These are phyloP conservation scores for Lutraria rhynchaena DNA, from an alignment of 1,140 invertebrate genomes.

Conservation along the genomic window DNA sequence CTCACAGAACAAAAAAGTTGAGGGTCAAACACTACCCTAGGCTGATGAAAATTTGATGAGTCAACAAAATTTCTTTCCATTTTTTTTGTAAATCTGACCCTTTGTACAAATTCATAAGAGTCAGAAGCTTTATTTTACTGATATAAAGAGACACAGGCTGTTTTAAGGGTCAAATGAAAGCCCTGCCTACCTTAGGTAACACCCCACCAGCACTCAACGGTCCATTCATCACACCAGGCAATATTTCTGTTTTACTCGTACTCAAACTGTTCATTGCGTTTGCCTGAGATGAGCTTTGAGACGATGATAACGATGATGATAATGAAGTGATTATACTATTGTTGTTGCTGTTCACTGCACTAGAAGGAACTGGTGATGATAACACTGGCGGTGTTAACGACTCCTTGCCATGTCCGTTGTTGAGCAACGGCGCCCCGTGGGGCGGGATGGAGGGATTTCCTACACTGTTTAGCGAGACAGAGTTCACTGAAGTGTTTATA, in stretches of 20 bases:
- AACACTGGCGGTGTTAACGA: conserved; percentile 73
- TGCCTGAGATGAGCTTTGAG: conserved; percentile 66
- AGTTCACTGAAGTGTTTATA: conserved; percentile 66
- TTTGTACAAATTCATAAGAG: too few species aligned
- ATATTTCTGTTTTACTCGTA: conserved; percentile 71
- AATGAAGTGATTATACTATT: conserved; percentile 68
- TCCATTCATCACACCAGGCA: conserved; percentile 76
- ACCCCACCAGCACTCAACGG: conserved; percentile 76
- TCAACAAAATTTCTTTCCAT: too few species aligned
- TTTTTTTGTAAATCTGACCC: too few species aligned
- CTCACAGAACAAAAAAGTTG: too few species aligned
- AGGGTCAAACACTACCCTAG: too few species aligned
- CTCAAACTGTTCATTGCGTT: conserved; percentile 69
- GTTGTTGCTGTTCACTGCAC: conserved; percentile 55
- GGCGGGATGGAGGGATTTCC: conserved; percentile 76
- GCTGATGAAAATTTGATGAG: too few species aligned
- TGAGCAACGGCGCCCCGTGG: conserved; percentile 38
- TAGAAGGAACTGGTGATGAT: conserved; percentile 32
- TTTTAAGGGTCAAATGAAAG: too few species aligned
- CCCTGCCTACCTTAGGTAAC: conserved; percentile 67
- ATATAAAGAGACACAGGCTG: too few species aligned
- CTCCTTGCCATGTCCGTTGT: conserved; percentile 48
- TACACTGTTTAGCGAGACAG: conserved; percentile 76
- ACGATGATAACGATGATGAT: conserved; percentile 61
- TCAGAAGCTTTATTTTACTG: too few species aligned